These are phyloP conservation scores for Argyrosomus regius DNA, from an alignment of 2,797 vertebrate species.

Conservation along the genomic window DNA sequence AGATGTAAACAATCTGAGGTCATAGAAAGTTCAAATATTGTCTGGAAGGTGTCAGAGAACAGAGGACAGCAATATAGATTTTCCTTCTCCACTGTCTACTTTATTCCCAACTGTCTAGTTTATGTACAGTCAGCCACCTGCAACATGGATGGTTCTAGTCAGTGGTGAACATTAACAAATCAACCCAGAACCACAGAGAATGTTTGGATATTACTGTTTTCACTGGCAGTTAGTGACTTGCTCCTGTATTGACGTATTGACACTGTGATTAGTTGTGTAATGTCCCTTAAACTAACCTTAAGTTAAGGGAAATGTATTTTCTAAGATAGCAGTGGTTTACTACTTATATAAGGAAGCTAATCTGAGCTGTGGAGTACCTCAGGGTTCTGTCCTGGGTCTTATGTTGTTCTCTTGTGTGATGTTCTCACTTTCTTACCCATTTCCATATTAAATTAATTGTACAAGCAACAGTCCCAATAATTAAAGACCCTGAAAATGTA, in stretches of 20 bases:
- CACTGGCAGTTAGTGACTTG: slow-evolving; percentile 12
- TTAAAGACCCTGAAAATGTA: neutral
- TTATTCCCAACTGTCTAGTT: slow-evolving; percentile 80
- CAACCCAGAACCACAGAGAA: slow-evolving; percentile 62
- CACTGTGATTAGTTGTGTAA: slow-evolving; percentile 10
- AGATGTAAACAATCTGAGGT: neutral
- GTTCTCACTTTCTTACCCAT: neutral
- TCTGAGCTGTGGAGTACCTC: slow-evolving; percentile 12
- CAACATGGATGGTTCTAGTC: slow-evolving; percentile 71
- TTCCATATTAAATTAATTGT: neutral
- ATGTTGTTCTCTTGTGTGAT: neutral
- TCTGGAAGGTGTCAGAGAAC: slow-evolving; percentile 33
- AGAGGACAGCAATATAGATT: slow-evolving; percentile 49
- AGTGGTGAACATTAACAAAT: slow-evolving; percentile 65
- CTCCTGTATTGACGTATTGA: slow-evolving; percentile 12
- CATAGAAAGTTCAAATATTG: neutral
- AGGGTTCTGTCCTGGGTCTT: slow-evolving; percentile 29
- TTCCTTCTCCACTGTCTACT: slow-evolving; percentile 67
- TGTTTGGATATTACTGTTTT: slow-evolving; percentile 12
- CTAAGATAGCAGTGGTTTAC: neutral
- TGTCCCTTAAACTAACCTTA: neutral
- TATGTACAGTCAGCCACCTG: slow-evolving; percentile 82
- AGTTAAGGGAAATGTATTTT: neutral
- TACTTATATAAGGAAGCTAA: neutral
- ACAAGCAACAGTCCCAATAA: neutral